Percentiles rank a stretch among this genome's conserved stretches.
These are phyloP conservation scores for Cryptoblepharus egeriae DNA, from an alignment of 2,797 vertebrate genomes.

Conservation along the genomic window DNA sequence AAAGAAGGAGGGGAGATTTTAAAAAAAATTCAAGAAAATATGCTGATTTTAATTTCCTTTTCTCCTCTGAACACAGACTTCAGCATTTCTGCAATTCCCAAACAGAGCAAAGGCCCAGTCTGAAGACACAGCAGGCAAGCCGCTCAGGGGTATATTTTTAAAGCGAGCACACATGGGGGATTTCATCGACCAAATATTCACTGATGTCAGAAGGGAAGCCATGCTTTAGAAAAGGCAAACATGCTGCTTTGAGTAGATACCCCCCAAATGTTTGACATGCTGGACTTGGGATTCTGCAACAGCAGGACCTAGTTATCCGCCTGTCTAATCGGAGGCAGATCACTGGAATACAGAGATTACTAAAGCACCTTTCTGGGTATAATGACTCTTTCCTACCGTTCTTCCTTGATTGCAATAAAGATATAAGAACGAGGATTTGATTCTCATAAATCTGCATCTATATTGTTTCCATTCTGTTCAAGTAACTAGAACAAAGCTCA, in stretches of 20 bases:
- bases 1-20: not conserved
- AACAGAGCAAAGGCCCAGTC: constrained; percentile 14
- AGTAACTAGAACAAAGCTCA: not conserved
- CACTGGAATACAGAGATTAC: constrained; percentile 26
- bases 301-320: constrained; percentile 20
- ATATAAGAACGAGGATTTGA: not conserved
- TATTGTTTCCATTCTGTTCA: constrained; percentile 1
- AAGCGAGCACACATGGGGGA: not conserved
- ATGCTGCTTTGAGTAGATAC: constrained; percentile 54
- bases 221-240: constrained; percentile 41
- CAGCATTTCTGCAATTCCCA: constrained; percentile 21
- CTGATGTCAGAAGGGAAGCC: constrained; percentile 46
- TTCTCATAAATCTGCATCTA: constrained; percentile 13
- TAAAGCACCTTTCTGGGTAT: not conserved
- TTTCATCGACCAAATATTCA: constrained; percentile 50
- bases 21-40: constrained; percentile 27
- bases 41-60: constrained; percentile 9
- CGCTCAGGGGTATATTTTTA: constrained; percentile 43
- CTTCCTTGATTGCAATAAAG: not conserved
- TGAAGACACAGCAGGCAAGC: constrained; percentile 33
- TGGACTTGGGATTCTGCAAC: constrained; percentile 31
- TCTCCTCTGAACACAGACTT: not conserved
- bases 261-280: constrained; percentile 49
- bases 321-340: constrained; percentile 52
- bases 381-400: constrained; percentile 36